These are phyloP conservation scores for Fragum whitleyi DNA, from an alignment of 2,888 invertebrate species.

Conservation along the genomic window DNA sequence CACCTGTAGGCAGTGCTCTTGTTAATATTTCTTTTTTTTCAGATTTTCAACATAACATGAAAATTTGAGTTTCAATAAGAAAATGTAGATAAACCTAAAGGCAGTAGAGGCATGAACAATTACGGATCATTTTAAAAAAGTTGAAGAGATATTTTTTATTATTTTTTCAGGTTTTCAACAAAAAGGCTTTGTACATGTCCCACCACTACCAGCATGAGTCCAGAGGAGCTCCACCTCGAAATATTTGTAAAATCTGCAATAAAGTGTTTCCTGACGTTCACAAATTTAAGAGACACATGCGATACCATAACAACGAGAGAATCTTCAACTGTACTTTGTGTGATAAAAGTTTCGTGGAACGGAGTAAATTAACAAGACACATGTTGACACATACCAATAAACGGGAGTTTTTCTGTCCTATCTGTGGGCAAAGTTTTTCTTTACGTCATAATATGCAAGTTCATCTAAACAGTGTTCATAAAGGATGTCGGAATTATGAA, in stretches of 20 bases:
- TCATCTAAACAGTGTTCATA: constrained; percentile 55
- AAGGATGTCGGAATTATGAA: constrained; percentile 33
- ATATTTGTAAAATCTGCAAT: constrained; percentile 52
- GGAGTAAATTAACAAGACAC: constrained; percentile 52
- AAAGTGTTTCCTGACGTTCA: constrained; percentile 54
- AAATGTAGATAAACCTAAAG: too few species aligned
- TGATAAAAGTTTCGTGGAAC: constrained; percentile 45
- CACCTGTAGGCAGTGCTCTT: too few species aligned
- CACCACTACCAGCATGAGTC: constrained; percentile 49
- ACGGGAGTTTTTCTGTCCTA: constrained; percentile 45
- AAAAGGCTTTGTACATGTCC: constrained; percentile 39
- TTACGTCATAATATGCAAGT: constrained; percentile 50
- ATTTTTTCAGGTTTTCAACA: constrained; percentile 51
- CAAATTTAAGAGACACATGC: constrained; percentile 55
- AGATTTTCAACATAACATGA: too few species aligned
- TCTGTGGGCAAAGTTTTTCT: constrained; percentile 51
- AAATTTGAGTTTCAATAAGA: too few species aligned
- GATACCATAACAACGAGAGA: constrained; percentile 43
- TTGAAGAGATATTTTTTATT: too few species aligned
- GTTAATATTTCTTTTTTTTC: too few species aligned
- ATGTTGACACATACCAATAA: constrained; percentile 54
- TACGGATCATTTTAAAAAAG: too few species aligned
- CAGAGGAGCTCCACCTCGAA: constrained; percentile 3
- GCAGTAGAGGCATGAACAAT: too few species aligned
- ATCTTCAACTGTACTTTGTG: constrained; percentile 50